Conservation (phyloP, 2,113 vertebrate genomes). For the Tyto alba region DNA sequence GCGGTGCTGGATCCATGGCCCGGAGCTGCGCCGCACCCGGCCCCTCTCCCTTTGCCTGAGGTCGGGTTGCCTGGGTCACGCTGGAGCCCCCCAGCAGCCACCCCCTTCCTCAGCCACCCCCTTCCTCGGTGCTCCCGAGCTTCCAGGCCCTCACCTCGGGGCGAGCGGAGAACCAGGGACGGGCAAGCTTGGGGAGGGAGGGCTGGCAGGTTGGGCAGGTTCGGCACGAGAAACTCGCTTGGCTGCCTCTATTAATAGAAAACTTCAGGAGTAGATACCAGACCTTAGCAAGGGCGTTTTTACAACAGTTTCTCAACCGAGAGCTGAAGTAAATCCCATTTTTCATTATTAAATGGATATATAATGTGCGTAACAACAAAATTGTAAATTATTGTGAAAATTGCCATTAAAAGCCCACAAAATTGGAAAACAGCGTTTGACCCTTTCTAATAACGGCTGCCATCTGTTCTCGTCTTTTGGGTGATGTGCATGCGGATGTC, state of each 20-base stretch:
- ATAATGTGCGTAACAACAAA: neutral
- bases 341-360: neutral
- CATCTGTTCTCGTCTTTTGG: neutral
- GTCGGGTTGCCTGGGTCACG: no score
- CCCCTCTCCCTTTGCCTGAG: no score
- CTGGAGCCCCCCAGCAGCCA: no score
- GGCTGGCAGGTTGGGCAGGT: neutral
- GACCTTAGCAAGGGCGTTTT: neutral
- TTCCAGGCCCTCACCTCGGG: neutral
- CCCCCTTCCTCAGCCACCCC: neutral
- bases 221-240: neutral
- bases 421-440: neutral
- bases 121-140: neutral
- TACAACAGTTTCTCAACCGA: neutral
- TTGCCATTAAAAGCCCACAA: constrained; percentile 27
- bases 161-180: neutral
- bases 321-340: neutral
- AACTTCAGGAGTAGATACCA: neutral
- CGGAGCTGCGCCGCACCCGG: neutral
- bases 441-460: neutral
- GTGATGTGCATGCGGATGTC: neutral
- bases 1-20: no score
- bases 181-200: neutral
- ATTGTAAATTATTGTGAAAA: constrained; percentile 38
- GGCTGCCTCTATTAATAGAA: neutral